A percentile compares a stretch with the other conserved stretches of the same genome.
phyloP scores from a whole-genome alignment of 2,797 vertebrate species.

The Euphonia xanthogaster region DNA sequence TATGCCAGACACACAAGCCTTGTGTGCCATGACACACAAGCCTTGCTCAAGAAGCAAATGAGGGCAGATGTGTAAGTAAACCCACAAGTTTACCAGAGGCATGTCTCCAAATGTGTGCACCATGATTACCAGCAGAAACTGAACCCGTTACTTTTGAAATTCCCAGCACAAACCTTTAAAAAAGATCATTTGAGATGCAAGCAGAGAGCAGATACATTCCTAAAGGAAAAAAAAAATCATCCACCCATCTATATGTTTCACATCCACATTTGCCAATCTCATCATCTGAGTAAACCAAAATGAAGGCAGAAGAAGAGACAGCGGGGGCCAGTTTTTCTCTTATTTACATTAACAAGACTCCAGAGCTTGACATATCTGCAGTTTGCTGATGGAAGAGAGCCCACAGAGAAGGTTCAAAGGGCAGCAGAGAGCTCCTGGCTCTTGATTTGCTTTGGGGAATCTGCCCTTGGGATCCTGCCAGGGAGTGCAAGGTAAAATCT shows the following conservation, averaged over 20 bases:
- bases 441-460: not conserved
- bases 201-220: not conserved
- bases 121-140: accelerated
- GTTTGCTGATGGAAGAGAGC: not conserved
- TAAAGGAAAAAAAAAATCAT: not conserved
- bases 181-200: not conserved
- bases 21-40: not conserved
- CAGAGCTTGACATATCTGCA: not conserved
- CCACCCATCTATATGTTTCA: not conserved
- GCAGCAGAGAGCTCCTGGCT: not conserved
- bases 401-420: not conserved
- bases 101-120: not conserved
- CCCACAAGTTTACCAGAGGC: not conserved
- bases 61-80: not conserved
- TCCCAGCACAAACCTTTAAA: not conserved
- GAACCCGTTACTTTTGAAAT: accelerated
- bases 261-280: not conserved
- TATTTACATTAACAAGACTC: not conserved
- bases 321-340: not conserved
- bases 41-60: not conserved
- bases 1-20: not conserved
- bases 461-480: not conserved
- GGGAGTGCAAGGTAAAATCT: not conserved
- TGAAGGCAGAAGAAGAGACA: not conserved
- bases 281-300: not conserved